Evolutionary conservation across 2,888 invertebrate genomes (phyloP).

Genomic region (Erebia palarica): DNA sequence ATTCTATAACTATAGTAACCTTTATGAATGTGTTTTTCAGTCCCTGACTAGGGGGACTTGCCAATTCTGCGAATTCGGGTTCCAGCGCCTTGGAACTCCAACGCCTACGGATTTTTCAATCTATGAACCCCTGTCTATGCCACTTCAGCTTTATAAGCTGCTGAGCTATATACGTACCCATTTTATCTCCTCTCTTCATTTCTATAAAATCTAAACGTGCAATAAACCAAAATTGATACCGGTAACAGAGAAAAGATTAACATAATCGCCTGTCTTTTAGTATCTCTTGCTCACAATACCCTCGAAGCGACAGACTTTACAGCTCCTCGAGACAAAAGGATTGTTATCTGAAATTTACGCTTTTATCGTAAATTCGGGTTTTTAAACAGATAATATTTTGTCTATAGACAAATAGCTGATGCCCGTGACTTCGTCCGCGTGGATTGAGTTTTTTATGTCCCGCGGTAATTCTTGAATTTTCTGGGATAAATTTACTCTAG

Average conservation of each 20-base stretch:
- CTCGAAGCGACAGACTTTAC: slow-evolving; percentile 22
- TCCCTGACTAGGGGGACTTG: too few species aligned
- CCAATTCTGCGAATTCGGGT: too few species aligned
- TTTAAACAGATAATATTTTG: slow-evolving; percentile 13
- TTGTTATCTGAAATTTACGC: slow-evolving; percentile 28
- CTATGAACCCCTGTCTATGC: too few species aligned
- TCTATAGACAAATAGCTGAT: slow-evolving; percentile 3
- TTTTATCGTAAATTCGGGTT: slow-evolving; percentile 22
- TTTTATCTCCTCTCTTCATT: neutral
- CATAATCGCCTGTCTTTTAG: slow-evolving; percentile 29
- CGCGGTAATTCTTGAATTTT: too few species aligned
- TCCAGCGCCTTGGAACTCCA: too few species aligned
- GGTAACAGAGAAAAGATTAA: slow-evolving; percentile 24
- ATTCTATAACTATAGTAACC: too few species aligned
- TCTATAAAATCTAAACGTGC: slow-evolving; percentile 15
- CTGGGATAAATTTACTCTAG: too few species aligned
- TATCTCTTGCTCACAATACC: slow-evolving; percentile 22
- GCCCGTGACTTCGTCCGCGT: too few species aligned
- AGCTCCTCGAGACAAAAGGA: slow-evolving; percentile 22
- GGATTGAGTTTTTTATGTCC: too few species aligned
- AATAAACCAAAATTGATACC: slow-evolving; percentile 26
- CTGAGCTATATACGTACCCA: neutral
- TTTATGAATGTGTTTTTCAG: too few species aligned
- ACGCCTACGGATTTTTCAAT: too few species aligned
- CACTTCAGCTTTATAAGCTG: too few species aligned